phyloP scores from a whole-genome alignment of 2,888 invertebrate species.

The Morinoia aosen region DNA sequence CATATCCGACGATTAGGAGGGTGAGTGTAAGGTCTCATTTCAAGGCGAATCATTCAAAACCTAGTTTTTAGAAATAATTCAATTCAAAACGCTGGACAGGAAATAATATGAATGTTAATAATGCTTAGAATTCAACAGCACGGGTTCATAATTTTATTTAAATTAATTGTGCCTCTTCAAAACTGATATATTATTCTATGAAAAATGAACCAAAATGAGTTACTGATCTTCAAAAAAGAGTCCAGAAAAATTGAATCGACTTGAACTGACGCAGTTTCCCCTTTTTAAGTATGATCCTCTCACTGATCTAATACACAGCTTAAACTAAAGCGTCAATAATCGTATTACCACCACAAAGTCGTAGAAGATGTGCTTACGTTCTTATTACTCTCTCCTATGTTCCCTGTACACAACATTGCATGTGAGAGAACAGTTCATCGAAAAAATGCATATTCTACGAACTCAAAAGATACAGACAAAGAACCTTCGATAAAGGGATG shows the following conservation, averaged over 20 bases:
- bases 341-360: too few relatives aligned
- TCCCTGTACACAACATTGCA: background rate
- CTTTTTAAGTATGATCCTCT: background rate
- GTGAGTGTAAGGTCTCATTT: background rate
- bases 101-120: background rate
- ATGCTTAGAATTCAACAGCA: background rate
- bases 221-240: background rate
- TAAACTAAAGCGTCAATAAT: background rate
- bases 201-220: background rate
- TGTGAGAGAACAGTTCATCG: background rate
- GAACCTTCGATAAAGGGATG: too few relatives aligned
- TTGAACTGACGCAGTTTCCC: background rate
- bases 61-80: background rate
- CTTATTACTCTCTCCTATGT: background rate
- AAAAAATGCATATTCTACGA: background rate
- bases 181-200: background rate
- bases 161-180: background rate
- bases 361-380: background rate
- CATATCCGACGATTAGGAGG: background rate
- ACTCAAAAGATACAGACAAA: too few relatives aligned
- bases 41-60: background rate
- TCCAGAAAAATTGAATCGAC: background rate
- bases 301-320: background rate
- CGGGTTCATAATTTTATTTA: background rate
- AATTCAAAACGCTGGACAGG: background rate